Percentiles rank a stretch among this genome's conserved stretches.
These are phyloP conservation scores for Pinctada fucata DNA, from an alignment of 2,888 invertebrate genomes.

Conservation along the genomic window DNA sequence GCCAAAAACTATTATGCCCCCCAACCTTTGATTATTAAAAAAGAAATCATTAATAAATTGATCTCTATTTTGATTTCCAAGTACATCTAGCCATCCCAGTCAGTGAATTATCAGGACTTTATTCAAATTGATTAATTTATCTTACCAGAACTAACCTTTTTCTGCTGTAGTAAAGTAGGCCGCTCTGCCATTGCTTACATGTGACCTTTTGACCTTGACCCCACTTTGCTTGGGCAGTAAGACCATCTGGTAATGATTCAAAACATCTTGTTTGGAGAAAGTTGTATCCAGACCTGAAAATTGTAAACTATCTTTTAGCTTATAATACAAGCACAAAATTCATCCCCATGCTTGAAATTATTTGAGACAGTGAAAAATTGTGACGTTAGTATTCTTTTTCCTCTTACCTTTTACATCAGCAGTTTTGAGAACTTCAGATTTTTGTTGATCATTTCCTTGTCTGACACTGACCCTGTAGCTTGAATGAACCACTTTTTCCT, in stretches of 20 bases:
- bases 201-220: slow-evolving; percentile 38
- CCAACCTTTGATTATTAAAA: too few relatives aligned
- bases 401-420: background rate
- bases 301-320: background rate
- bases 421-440: background rate
- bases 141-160: slow-evolving; percentile 14
- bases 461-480: slow-evolving; percentile 51
- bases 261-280: slow-evolving; percentile 29
- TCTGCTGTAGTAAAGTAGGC: slow-evolving; percentile 36
- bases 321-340: background rate
- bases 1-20: too few relatives aligned
- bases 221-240: slow-evolving; percentile 46
- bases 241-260: slow-evolving; percentile 52
- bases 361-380: too few relatives aligned
- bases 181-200: slow-evolving; percentile 50
- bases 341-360: background rate
- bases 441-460: slow-evolving; percentile 46
- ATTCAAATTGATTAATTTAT: too few relatives aligned
- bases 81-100: too few relatives aligned
- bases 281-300: slow-evolving; percentile 33
- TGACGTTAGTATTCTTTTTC: too few relatives aligned
- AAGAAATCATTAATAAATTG: too few relatives aligned
- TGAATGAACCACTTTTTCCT: slow-evolving; percentile 17
- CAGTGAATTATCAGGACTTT: too few relatives aligned
- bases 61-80: too few relatives aligned